Percentiles rank a stretch among this genome's conserved stretches.
phyloP scores from a whole-genome alignment of 2,113 vertebrate species.

The Sisor rabdophorus region DNA sequence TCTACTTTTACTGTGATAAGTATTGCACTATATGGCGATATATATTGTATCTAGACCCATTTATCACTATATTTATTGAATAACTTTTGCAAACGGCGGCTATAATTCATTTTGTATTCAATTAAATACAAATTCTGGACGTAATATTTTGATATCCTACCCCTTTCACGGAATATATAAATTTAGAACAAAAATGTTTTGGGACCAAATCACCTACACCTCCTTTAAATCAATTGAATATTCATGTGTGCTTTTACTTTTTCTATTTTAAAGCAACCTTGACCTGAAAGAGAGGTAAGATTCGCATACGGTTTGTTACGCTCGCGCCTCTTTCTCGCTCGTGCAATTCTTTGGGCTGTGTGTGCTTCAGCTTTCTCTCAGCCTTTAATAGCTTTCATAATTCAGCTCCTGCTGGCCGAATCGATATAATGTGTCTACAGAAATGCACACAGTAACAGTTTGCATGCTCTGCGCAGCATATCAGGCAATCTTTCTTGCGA shows the following conservation, averaged over 20 bases:
- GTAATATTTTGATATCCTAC: no score
- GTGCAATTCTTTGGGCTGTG: background rate
- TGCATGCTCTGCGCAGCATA: background rate
- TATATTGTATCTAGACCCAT: no score
- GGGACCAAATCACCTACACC: no score
- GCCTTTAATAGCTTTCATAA: background rate
- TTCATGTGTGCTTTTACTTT: conserved; percentile 56
- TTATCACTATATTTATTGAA: no score
- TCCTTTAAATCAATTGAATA: background rate
- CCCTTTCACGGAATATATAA: no score
- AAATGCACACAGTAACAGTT: background rate
- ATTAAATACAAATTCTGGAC: no score
- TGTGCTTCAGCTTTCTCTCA: background rate
- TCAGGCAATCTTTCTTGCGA: background rate
- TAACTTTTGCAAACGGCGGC: no score
- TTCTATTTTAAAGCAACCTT: conserved; percentile 72
- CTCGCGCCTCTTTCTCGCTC: background rate
- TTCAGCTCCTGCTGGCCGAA: background rate
- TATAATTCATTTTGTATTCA: no score
- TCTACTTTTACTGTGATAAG: no score
- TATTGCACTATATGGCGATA: no score
- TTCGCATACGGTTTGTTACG: conserved; percentile 32
- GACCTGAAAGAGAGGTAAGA: conserved; percentile 82
- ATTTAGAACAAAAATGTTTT: no score
- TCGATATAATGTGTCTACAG: background rate